Conservation (phyloP, 1,140 invertebrate species). For the Aphis gossypii region DNA sequence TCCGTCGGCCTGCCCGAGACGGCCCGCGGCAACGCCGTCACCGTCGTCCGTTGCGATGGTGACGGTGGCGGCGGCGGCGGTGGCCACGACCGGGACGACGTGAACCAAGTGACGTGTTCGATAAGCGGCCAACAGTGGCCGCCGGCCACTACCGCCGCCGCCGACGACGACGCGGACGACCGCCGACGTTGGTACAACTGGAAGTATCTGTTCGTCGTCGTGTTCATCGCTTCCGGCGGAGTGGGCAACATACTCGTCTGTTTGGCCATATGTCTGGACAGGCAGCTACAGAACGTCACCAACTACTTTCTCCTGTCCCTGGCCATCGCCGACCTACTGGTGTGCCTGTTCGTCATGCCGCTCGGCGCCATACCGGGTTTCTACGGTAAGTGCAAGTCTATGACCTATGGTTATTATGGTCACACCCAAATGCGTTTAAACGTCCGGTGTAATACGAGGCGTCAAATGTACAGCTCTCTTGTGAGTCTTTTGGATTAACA, state of each 20-base stretch:
- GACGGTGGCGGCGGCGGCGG: background rate
- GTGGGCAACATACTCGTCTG: constrained; percentile 92
- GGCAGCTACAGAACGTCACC: constrained; percentile 88
- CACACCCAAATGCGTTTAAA: too few species aligned
- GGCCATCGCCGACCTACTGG: constrained; percentile 90
- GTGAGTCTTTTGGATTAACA: too few species aligned
- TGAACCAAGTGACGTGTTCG: constrained; percentile 30
- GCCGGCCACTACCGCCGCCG: constrained; percentile 43
- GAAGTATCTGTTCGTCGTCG: constrained; percentile 78
- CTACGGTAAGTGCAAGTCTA: constrained; percentile 73
- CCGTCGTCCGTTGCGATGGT: constrained; percentile 23
- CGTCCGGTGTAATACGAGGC: too few species aligned
- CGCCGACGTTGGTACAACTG: constrained; percentile 70
- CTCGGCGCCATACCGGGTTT: constrained; percentile 85
- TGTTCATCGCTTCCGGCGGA: constrained; percentile 86
- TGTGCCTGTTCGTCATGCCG: constrained; percentile 90
- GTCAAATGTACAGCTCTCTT: too few species aligned
- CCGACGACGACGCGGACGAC: constrained; percentile 60
- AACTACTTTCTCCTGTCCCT: constrained; percentile 94
- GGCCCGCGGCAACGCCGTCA: constrained; percentile 16
- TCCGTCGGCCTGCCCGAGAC: constrained; percentile 8
- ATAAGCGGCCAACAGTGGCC: background rate
- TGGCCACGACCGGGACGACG: background rate
- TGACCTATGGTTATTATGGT: too few species aligned
- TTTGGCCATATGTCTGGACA: constrained; percentile 84